Conservation (phyloP, 37 sponge, comb jelly and placozoan species). For the Tethya wilhelma region DNA sequence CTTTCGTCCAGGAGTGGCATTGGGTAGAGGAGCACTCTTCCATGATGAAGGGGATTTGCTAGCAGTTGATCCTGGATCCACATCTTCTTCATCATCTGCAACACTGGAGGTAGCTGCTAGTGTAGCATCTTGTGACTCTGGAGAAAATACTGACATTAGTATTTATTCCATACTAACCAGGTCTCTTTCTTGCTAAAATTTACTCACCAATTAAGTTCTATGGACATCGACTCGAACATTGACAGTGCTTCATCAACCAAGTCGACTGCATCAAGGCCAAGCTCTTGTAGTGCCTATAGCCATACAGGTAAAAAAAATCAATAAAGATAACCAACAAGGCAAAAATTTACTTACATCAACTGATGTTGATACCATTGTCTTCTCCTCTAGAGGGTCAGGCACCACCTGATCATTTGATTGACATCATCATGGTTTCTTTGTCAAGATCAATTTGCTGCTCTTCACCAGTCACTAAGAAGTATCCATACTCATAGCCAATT, state of each 20-base stretch:
- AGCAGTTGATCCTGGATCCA: background rate
- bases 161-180: too few relatives aligned
- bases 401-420: constrained; percentile 9
- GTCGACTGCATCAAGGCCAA: constrained; percentile 43
- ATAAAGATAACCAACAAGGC: background rate
- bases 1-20: constrained; percentile 36
- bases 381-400: constrained; percentile 47
- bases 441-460: constrained; percentile 43
- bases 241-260: constrained; percentile 27
- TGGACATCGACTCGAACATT: background rate
- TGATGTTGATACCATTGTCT: constrained; percentile 47
- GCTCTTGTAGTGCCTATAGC: constrained; percentile 48
- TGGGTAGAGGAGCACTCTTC: constrained; percentile 39
- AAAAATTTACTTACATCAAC: constrained; percentile 23
- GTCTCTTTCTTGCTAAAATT: too few relatives aligned
- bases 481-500: constrained; percentile 59
- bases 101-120: background rate
- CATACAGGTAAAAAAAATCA: background rate
- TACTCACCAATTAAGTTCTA: too few relatives aligned
- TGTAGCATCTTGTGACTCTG: constrained; percentile 23
- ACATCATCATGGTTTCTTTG: constrained; percentile 13
- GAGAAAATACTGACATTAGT: background rate
- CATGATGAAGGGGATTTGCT: constrained; percentile 23
- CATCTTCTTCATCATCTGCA: background rate
- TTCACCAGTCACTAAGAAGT: constrained; percentile 50